These are phyloP conservation scores for Lasioglossum villosulum DNA, from an alignment of 2,888 invertebrate species.

Conservation along the genomic window DNA sequence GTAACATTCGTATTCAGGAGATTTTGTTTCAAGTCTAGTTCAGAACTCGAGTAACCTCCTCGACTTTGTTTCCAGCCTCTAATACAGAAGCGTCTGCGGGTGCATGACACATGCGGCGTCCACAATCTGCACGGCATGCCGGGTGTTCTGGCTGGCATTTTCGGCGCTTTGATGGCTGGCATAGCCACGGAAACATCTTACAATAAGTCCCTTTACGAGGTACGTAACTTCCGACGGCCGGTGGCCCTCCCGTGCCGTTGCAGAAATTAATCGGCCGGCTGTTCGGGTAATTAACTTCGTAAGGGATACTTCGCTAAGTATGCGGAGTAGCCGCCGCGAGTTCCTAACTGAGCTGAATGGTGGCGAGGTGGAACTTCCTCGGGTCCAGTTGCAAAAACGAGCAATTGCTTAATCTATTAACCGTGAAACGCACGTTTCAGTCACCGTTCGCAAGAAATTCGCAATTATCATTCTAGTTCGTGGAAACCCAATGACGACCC, in stretches of 20 bases:
- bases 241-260: not conserved
- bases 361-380: constrained; percentile 13
- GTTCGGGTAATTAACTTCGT: constrained; percentile 51
- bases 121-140: constrained; percentile 99
- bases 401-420: constrained; percentile 41
- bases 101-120: constrained; percentile 97
- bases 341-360: constrained; percentile 39
- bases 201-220: constrained; percentile 86
- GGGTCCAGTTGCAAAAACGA: constrained; percentile 20
- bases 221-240: constrained; percentile 58
- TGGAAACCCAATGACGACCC: not conserved
- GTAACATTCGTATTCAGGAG: too few relatives aligned
- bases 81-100: constrained; percentile 86
- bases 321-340: constrained; percentile 13
- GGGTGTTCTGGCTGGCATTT: constrained; percentile 93
- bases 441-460: constrained; percentile 26
- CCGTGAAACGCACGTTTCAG: constrained; percentile 11
- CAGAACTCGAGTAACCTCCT: not conserved
- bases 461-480: not conserved
- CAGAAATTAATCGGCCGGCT: constrained; percentile 47
- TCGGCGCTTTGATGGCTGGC: constrained; percentile 91
- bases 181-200: constrained; percentile 89
- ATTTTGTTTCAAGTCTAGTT: not conserved
- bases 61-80: constrained; percentile 86
- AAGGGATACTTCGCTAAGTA: constrained; percentile 22